A percentile compares a stretch with the other conserved stretches of the same genome.
Conservation (phyloP, 2,797 vertebrate genomes). For the Hirundo rustica region DNA sequence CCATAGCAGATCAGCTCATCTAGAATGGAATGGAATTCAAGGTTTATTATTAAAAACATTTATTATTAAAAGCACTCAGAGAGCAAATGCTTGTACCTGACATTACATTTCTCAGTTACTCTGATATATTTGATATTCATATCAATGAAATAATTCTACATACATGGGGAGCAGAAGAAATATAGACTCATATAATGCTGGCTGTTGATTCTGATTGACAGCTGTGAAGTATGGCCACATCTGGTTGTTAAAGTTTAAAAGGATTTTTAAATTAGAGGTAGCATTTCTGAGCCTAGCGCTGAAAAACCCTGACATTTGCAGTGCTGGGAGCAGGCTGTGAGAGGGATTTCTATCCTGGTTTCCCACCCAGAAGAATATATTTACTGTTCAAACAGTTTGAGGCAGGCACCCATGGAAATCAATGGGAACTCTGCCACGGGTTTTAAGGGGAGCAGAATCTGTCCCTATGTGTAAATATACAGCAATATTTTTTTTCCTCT, state of each 20-base stretch:
- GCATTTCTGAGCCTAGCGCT: neutral
- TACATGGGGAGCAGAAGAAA: neutral
- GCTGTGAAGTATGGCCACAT: constrained; percentile 24
- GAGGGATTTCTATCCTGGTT: constrained; percentile 55
- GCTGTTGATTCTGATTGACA: constrained; percentile 28
- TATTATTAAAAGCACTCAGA: neutral
- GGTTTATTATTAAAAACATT: neutral
- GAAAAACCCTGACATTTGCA: constrained; percentile 51
- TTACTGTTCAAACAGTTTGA: constrained; percentile 66
- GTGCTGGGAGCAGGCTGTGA: constrained; percentile 37
- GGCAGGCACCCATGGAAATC: constrained; percentile 64
- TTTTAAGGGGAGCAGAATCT: constrained; percentile 57
- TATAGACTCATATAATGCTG: neutral
- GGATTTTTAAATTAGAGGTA: constrained; percentile 63
- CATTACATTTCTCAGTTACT: neutral
- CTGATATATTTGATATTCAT: neutral
- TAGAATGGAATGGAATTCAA: neutral
- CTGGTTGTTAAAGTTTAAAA: constrained; percentile 24
- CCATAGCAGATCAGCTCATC: neutral
- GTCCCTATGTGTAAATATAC: constrained; percentile 41
- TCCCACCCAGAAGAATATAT: constrained; percentile 67
- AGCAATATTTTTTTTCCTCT: constrained; percentile 44
- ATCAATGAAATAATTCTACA: neutral
- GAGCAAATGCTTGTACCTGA: neutral
- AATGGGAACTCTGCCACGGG: constrained; percentile 41